These are phyloP conservation scores for Erythrolamprus reginae DNA, from an alignment of 2,113 vertebrate genomes.

Conservation along the genomic window DNA sequence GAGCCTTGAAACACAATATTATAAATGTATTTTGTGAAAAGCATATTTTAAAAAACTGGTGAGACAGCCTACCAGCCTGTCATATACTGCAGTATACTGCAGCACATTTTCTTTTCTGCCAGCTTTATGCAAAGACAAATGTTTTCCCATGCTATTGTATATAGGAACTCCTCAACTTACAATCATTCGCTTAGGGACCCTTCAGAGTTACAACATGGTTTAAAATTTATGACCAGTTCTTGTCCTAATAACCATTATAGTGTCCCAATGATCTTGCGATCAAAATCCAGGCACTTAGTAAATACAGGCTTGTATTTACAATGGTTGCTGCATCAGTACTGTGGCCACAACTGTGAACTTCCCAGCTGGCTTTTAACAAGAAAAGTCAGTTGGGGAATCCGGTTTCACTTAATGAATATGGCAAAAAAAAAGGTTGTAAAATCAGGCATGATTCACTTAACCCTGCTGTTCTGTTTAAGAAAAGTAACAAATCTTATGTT, in stretches of 20 bases:
- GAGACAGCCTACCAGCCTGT: neutral
- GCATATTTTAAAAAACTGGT: neutral
- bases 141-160: neutral
- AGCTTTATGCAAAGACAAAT: neutral
- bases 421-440: neutral
- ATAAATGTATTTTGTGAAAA: neutral
- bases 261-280: neutral
- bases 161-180: neutral
- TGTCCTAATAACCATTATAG: no score
- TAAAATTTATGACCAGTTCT: neutral
- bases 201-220: neutral
- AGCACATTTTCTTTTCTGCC: neutral
- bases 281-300: neutral
- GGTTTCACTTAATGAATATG: neutral
- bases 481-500: no score
- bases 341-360: neutral
- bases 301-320: neutral
- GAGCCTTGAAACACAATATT: neutral
- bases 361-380: neutral
- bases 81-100: neutral
- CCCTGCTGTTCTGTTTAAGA: no score
- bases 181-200: neutral
- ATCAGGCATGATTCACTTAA: neutral
- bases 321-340: neutral
- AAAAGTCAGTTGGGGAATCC: neutral